Base-by-base conservation (phyloP, 1,140 invertebrate species). In the Drosophila lowei region DNA sequence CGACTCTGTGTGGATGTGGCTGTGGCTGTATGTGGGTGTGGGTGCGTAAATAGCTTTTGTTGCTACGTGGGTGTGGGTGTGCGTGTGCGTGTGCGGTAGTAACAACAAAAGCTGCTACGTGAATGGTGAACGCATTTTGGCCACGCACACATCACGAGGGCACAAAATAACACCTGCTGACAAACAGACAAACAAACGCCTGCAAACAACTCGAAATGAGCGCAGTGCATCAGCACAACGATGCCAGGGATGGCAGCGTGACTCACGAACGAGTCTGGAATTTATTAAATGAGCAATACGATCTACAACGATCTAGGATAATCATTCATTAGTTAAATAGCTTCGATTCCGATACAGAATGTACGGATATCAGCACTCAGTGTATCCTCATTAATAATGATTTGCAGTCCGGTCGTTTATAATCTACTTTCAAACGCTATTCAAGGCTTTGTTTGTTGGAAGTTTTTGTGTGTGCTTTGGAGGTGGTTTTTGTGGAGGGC, bases 121-220 rank as follows among this genome's bases (percentile, higher is more conserved):
- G 58, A 81, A 41, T 66, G 72, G 42, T 47, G 44, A 86, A 81
- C 81, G 70, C 78, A 83, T 83, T 88, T 88, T 85, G 70, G 56
- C 71, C 75, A 76, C 72, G 79, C 76, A 88, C 80, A 73, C 83
- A 72, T 56, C 70, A 65, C 62, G 72, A 60, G 78, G 78, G 78
- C 75, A 88, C 65, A 76, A 75, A 86, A 86, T 86, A 86, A 86
- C 83, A 88, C 81, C 83, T 86, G 77, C 73, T 80, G 79, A 86
- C 83, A 80, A 86, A 63, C 80, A 83, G 76, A 78, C 73, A 77
- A 72, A 80, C 77, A 81, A 81, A 88, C 77, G 52, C 73, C 81
- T 57, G 49, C 77, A 86, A 81, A 81, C 81, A 86, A 71, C 61
- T 74, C 63, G 78, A 81, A 86, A 81, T 77, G 81, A 81, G 77